A percentile compares a stretch with the other conserved stretches of the same genome.
Conservation (phyloP, 2,113 vertebrate species). For the Balaeniceps rex region DNA sequence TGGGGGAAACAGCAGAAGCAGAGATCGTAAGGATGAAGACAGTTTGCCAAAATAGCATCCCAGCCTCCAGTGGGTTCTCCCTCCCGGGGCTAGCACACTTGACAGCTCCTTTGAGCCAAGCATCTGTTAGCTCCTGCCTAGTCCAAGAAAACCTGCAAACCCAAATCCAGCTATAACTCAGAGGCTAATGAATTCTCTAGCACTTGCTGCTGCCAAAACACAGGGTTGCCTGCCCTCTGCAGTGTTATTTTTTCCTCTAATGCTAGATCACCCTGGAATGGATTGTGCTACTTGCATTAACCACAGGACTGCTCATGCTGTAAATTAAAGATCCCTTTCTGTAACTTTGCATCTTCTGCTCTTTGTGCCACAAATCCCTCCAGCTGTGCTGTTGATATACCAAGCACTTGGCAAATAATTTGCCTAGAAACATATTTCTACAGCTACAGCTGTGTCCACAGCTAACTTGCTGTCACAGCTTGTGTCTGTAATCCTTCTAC, state of each 20-base stretch:
- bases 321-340: slow-evolving; percentile 53
- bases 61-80: not conserved
- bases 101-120: not conserved
- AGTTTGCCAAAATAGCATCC: not conserved
- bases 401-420: slow-evolving; percentile 1
- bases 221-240: not conserved
- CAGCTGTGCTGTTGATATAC: not conserved
- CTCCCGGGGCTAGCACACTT: not conserved
- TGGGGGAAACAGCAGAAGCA: not conserved
- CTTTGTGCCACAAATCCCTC: slow-evolving; percentile 1
- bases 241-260: slow-evolving; percentile 25
- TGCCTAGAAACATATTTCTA: slow-evolving; percentile 5
- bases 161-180: slow-evolving; percentile 14
- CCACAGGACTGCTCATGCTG: slow-evolving; percentile 32
- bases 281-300: slow-evolving; percentile 21
- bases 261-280: slow-evolving; percentile 15
- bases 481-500: not conserved
- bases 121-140: not conserved
- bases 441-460: not conserved
- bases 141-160: slow-evolving; percentile 1
- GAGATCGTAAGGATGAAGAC: not conserved
- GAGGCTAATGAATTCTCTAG: slow-evolving; percentile 23
- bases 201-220: slow-evolving; percentile 28
- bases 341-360: not conserved
- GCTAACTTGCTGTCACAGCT: not conserved